Evolutionary conservation across 2,888 invertebrate genomes (phyloP).

Genomic region (Tachina fera): DNA sequence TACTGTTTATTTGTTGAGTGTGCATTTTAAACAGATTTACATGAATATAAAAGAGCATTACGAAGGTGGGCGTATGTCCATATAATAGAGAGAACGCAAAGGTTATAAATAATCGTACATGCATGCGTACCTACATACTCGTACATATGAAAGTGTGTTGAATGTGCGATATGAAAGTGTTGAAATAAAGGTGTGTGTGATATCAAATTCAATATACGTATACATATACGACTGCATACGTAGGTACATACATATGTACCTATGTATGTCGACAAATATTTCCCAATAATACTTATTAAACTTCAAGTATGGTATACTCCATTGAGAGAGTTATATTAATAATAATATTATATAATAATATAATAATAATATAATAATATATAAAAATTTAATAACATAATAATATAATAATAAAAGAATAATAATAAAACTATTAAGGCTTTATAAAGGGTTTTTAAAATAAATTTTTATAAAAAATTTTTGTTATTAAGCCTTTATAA

Average conservation of each 20-base stretch:
- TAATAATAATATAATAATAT: too few relatives aligned
- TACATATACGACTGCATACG: background rate
- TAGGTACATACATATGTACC: background rate
- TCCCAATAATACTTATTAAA: conserved; percentile 13
- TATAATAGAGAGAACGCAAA: background rate
- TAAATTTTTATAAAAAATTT: too few relatives aligned
- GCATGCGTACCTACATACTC: too few relatives aligned
- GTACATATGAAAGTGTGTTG: background rate
- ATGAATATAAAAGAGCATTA: conserved; percentile 31
- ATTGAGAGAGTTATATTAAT: too few relatives aligned
- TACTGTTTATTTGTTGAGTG: conserved; percentile 54
- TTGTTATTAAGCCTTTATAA: too few relatives aligned
- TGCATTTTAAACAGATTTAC: conserved; percentile 58
- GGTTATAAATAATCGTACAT: background rate
- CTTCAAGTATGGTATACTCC: background rate
- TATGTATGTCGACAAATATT: conserved; percentile 10
- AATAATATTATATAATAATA: too few relatives aligned
- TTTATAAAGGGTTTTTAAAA: too few relatives aligned
- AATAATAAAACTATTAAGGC: too few relatives aligned
- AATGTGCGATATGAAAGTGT: conserved; percentile 17
- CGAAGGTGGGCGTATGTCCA: background rate
- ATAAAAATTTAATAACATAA: too few relatives aligned
- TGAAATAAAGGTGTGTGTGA: conserved; percentile 1
- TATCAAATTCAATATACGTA: background rate
- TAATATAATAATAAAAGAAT: too few relatives aligned